Base-by-base conservation (phyloP, 1,140 invertebrate genomes). In the Odontomachus brunneus region DNA sequence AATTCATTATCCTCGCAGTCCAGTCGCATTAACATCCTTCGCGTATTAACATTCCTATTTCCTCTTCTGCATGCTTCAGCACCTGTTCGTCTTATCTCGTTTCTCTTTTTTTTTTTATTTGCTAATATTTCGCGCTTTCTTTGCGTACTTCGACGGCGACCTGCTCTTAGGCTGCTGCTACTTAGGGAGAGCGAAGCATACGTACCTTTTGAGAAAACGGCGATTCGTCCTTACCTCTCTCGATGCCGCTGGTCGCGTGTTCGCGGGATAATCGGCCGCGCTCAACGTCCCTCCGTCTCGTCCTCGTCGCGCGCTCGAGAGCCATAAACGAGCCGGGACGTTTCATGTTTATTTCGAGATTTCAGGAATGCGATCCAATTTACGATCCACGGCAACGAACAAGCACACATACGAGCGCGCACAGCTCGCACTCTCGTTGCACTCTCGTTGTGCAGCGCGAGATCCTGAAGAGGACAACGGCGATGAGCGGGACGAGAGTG, bases 291-390 rank as follows among this genome's bases (percentile, higher is more conserved):
- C 15, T 65, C 51, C 12, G 19, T 76, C 60, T 63, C 48, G 33
- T 44, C 29, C 19, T 67, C 51, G 48, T 57, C 63, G 3, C n/a
- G n/a, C 15, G 17, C 44, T 24, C 26, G 7, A 44, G 26, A 15
- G 29, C 75, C 33, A 55, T 55, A 82, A 75, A 71, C 60, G 33
- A 65, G 63, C 33, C n/a, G 22, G 0, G 24, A 83, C 26, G 82
- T 84, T 87, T 87, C 86, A 87, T 38, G 86, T 49, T 86, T 80
- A 71, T 87, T 87, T 59, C 62, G 71, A 74, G 73, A 85, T 85
- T 89, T 89, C 84, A 73, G 80, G 89, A 89, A 89, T 89, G 88
- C 88, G 87, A 89, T 89, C 85, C 87, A 89, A 90, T 90, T 90
- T 89, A 86, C 88, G 85, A 90, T 89, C 81, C 75, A 26, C 72